Percentiles rank a stretch among this genome's conserved stretches.
These are phyloP conservation scores for Orchestia grillus DNA, from an alignment of 1,140 invertebrate species.

Conservation along the genomic window DNA sequence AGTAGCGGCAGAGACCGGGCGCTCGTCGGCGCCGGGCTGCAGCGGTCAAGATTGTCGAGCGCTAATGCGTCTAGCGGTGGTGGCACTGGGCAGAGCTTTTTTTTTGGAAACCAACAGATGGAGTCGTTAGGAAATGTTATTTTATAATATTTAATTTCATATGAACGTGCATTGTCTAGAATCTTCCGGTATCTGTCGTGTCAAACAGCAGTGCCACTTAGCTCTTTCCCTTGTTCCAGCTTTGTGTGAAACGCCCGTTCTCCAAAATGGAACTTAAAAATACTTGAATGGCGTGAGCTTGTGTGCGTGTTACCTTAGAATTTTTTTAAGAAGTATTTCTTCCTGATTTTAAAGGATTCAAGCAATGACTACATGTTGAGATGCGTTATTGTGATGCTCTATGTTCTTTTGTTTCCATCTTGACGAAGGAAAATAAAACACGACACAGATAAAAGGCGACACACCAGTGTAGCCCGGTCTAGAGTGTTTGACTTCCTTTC, in stretches of 20 bases:
- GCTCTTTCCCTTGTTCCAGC: no score
- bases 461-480: no score
- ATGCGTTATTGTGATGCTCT: neutral
- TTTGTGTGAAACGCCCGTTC: neutral
- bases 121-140: no score
- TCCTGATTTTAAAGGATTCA: neutral
- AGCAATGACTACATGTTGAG: neutral
- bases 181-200: no score
- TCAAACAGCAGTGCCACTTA: no score
- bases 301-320: neutral
- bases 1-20: neutral
- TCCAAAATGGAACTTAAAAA: neutral
- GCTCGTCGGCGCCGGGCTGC: neutral
- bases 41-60: no score
- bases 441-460: no score
- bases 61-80: no score
- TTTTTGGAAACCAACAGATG: no score
- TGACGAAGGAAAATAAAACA: neutral
- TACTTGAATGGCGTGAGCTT: neutral
- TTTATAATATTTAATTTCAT: no score
- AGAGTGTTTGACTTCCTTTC: neutral
- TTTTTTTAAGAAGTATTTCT: neutral
- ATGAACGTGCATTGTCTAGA: no score
- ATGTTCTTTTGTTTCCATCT: neutral
- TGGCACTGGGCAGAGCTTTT: no score